phyloP scores from a whole-genome alignment of 2,888 invertebrate species.

The Acanthoscelides obtectus region DNA sequence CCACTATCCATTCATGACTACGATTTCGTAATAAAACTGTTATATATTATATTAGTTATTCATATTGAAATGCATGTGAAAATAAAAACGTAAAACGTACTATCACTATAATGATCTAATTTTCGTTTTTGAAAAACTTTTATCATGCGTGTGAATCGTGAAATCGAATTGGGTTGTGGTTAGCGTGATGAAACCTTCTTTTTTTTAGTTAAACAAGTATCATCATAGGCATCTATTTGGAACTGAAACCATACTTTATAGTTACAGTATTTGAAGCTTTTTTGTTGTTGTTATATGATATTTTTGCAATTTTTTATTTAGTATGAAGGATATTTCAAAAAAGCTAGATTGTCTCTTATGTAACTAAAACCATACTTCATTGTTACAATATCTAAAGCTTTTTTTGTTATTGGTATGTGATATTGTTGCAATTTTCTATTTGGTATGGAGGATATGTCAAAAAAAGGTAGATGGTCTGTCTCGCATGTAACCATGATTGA shows the following conservation, averaged over 20 bases:
- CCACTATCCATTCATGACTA: neutral
- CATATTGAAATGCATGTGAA: neutral
- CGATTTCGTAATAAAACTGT: neutral
- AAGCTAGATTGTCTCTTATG: too few relatives aligned
- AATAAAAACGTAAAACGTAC: neutral
- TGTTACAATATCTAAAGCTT: neutral
- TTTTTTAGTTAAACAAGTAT: too few relatives aligned
- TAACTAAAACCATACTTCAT: neutral
- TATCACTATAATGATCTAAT: neutral
- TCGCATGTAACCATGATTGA: too few relatives aligned
- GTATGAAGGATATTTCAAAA: neutral
- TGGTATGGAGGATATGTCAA: neutral
- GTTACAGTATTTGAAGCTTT: neutral
- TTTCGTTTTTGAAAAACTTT: neutral
- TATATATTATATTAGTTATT: neutral
- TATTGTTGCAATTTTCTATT: conserved; percentile 4
- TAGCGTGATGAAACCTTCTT: neutral
- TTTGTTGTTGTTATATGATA: conserved; percentile 1
- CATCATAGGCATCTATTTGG: too few relatives aligned
- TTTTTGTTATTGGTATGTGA: neutral
- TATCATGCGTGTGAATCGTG: neutral
- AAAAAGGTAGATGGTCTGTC: neutral
- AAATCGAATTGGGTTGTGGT: neutral
- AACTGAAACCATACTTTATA: neutral
- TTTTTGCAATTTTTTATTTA: conserved; percentile 5